Base-by-base conservation (phyloP, 2,888 invertebrate genomes). In the Agonopterix subpropinquella region DNA sequence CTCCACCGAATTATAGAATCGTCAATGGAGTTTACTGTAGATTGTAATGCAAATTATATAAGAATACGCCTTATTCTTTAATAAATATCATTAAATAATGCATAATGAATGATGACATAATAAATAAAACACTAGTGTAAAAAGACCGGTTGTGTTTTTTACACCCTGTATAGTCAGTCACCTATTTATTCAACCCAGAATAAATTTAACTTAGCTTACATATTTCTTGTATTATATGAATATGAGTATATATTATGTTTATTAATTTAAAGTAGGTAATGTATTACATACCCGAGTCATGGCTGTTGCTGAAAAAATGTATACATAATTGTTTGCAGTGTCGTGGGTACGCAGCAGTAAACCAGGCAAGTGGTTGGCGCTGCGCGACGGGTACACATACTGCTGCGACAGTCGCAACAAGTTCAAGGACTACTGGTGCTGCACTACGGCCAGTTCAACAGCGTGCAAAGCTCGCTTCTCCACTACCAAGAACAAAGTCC, bases 391-490 rank as follows among this genome's bases (percentile, higher is more conserved):
- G 8, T 61, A 48, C 44, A 53, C 53, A 1, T 61, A 53, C 43
- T 57, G 54, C 52, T 44, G 48, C 4, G 52, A 57, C 8, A 36
- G 47, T 0, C 36, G 41, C 2, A 37, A n/a, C 8, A 43, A 43
- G 13, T 0, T 11, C 7, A 11, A n/a, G 8, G 42, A 37, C 18
- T 1, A 60, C 59, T 0, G 45, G 47, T 11, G 37, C 2, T 53
- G 53, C 43, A 47, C 44, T 1, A 28, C 11, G 10, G 41, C 56
- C 0, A 44, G 60, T 1, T 51, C 54, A 0, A 36, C 49, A 2
- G 49, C 18, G 5, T 89, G 89, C 58, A 82, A 77, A 52, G 85
- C 86, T 1, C 76, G 84, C 4, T 80, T 89, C 4, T 79, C 77
- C 15, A 82, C 81, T 11, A 80, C 80, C 5, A 77, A 77, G 36